phyloP scores from a whole-genome alignment of 2,888 invertebrate genomes.

The Athetis lepigone region DNA sequence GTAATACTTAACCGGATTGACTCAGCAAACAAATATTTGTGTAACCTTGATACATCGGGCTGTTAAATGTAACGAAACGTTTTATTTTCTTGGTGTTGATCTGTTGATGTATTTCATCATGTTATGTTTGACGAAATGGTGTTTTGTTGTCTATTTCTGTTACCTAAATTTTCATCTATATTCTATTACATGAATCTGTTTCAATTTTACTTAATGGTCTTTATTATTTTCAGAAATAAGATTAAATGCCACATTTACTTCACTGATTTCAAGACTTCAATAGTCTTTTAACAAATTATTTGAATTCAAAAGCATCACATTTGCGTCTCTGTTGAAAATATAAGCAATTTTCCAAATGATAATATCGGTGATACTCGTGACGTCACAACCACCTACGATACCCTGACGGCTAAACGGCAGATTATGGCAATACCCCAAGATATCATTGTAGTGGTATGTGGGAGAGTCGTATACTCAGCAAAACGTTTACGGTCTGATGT shows the following conservation, averaged over 20 bases:
- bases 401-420: slow-evolving; percentile 34
- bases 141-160: neutral
- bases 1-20: slow-evolving; percentile 78
- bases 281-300: neutral
- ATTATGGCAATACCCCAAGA: slow-evolving; percentile 52
- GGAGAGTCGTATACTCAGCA: slow-evolving; percentile 36
- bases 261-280: too few species aligned
- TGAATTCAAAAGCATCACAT: neutral
- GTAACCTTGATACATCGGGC: slow-evolving; percentile 69
- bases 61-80: slow-evolving; percentile 16
- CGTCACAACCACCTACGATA: slow-evolving; percentile 25
- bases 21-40: slow-evolving; percentile 74
- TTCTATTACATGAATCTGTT: too few species aligned
- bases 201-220: too few species aligned
- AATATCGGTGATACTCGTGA: slow-evolving; percentile 6
- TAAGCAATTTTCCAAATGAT: neutral
- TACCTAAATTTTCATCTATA: too few species aligned
- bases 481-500: slow-evolving; percentile 33
- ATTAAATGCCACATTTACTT: too few species aligned
- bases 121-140: slow-evolving; percentile 14
- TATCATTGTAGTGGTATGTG: slow-evolving; percentile 37
- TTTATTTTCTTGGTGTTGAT: neutral
- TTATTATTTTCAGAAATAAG: too few species aligned
- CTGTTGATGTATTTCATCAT: neutral
- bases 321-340: neutral